These are phyloP conservation scores for Phallusia fumigata DNA, from an alignment of 23 tunicate genomes.

Conservation along the genomic window DNA sequence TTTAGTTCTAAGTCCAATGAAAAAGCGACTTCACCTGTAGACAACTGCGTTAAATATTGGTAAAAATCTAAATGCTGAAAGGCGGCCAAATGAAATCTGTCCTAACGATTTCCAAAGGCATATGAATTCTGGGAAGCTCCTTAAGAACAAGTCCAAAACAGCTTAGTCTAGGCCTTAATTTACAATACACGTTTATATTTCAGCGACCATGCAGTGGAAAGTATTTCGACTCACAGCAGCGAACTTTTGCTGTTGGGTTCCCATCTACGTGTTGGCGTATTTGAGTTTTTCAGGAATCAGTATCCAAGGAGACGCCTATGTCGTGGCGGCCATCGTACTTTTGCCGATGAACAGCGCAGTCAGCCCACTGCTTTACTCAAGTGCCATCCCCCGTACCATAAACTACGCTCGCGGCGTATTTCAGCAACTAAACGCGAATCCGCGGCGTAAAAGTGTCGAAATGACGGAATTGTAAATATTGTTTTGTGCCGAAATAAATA, in stretches of 20 bases:
- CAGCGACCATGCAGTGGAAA: constrained; percentile 9
- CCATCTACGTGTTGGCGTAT: constrained; percentile 37
- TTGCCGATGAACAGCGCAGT: constrained; percentile 49
- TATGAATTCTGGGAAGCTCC: too few species aligned
- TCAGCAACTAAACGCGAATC: background rate
- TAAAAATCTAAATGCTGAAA: too few species aligned
- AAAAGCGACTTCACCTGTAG: too few species aligned
- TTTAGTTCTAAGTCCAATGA: too few species aligned
- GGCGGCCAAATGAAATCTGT: too few species aligned
- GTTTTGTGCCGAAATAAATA: too few species aligned
- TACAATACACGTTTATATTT: background rate
- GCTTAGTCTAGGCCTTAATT: too few species aligned
- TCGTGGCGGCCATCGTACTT: constrained; percentile 35
- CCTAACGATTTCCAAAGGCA: too few species aligned
- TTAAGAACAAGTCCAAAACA: too few species aligned
- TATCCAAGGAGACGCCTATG: constrained; percentile 32
- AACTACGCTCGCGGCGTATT: background rate
- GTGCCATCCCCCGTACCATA: constrained; percentile 3
- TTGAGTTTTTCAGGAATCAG: constrained; percentile 6
- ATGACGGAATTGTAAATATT: background rate
- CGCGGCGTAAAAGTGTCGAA: background rate
- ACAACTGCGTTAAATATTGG: too few species aligned
- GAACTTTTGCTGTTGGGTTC: constrained; percentile 27
- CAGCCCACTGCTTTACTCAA: constrained; percentile 38
- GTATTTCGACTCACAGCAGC: constrained; percentile 2